Percentiles rank a stretch among this genome's conserved stretches.
Conservation (phyloP, 2,797 vertebrate genomes). For the Enteromius radiatus region DNA sequence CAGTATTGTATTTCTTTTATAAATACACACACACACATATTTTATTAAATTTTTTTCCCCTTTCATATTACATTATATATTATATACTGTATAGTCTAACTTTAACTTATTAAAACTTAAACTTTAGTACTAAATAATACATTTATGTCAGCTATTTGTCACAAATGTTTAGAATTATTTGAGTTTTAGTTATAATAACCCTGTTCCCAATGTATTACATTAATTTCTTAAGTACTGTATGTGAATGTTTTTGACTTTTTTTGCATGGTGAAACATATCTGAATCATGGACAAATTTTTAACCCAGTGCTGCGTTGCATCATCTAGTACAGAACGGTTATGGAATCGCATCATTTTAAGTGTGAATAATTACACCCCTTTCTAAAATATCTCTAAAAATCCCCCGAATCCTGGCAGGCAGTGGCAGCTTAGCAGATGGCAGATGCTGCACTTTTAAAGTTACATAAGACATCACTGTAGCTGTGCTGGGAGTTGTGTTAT, state of each 20-base stretch:
- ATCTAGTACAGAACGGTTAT: not conserved
- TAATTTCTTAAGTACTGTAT: not conserved
- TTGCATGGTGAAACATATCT: not conserved
- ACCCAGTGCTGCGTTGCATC: not conserved
- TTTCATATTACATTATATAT: too few relatives aligned
- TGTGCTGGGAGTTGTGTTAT: not conserved
- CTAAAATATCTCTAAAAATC: not conserved
- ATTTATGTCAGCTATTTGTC: too few relatives aligned
- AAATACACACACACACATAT: too few relatives aligned
- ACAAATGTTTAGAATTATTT: not conserved
- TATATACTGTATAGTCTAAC: too few relatives aligned
- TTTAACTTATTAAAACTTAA: too few relatives aligned
- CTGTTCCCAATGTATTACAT: not conserved
- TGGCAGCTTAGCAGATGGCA: not conserved
- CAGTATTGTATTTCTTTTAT: too few relatives aligned
- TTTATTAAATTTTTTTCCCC: too few relatives aligned
- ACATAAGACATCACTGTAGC: not conserved
- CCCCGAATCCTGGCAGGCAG: conserved; percentile 13
- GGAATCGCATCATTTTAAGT: not conserved
- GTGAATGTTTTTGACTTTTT: not conserved
- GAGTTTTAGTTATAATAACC: not conserved
- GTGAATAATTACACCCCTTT: conserved; percentile 2
- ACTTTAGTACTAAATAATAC: too few relatives aligned
- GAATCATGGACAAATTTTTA: too few relatives aligned
- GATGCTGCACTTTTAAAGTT: conserved; percentile 3